Base-by-base conservation (phyloP, 1,140 invertebrate species). In the Nebria ingens region DNA sequence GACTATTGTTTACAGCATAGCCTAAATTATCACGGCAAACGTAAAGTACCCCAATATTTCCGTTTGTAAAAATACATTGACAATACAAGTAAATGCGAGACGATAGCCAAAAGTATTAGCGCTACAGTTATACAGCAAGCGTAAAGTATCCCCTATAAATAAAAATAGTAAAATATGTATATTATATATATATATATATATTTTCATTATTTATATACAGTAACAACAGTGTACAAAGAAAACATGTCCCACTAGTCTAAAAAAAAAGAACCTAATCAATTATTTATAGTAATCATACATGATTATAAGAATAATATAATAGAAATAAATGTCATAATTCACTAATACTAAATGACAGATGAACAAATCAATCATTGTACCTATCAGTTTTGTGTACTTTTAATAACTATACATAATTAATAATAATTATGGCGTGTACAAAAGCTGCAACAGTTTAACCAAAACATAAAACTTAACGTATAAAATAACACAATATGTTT, bases 211-310 rank as follows among this genome's bases (percentile, higher is more conserved):
- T 45, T 45, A 45, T 45, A 45, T 45, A 45, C 40, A 45, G 15
- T 45, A 45, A 45, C 40, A 45, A 45, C 40, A 17, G 40, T 45
- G 40, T 45, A 45, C 40, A 45, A 34, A 45, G 40, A 45, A 45
- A 45, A 45, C 9, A 45, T 17, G 4, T 17, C 40, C 40, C 40
- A 17, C 40, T 45, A 45, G 17, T 45, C 40, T 45, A 45, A 45
- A 9, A 45, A 45, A 45, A 45, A 12, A 45, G 9, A 45, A 45
- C 15, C 4, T 17, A 12, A 45, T 45, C 3, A 45, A 45, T 45
- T 45, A 29, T 29, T 29, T 29, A 13, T 13, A 29, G 4, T 6
- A 6, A 29, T 29, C 13, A 29, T 29, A 29, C 4, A 29, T 6
- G 4, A 29, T 29, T 6, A 29, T 29, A 6, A 29, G n/a, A n/a